Evolutionary conservation across 1,140 invertebrate genomes (phyloP), one percentile per base, ranked within the genome.

Genomic region (Drosophila prosaltans): DNA sequence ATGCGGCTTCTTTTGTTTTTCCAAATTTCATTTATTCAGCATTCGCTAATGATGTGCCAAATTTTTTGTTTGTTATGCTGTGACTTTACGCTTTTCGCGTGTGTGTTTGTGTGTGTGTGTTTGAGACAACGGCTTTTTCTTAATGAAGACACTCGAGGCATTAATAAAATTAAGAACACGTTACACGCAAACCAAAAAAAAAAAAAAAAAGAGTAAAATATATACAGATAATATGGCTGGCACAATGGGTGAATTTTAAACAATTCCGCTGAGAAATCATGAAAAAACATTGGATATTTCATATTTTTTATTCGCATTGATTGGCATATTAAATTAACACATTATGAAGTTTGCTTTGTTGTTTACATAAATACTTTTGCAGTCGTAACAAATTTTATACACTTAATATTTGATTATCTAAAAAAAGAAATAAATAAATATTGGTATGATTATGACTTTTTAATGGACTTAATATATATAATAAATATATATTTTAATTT

Each of bases 61-160:
- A 75, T 40, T 9, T 58, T 45, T 45, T 16, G 7, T 26, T 8
- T 10, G 16, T 26, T 54, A 7, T 75, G 41, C 77, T 40, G 65
- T 30, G 40, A 60, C 51, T 69, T 66, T 69, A 69, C 69, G 73
- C 74, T 69, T 57, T 65, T 66, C 21, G 55, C 16, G 16, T 59
- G 57, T 39, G 7, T 76, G 16, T 65, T 66, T 16, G 55, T 16
- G 16, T 59, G 16, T 16, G 16, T 16, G 57, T 39, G 7, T 76
- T 68, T 74, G 36, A 30, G 43, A 30, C 65, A 61, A 65, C 30
- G 45, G 36, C 26, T 48, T 16, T 69, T 66, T 63, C 24, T 78
- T 81, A 81, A 81, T 81, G 54, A 81, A 81, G 79, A 78, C 79
- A 81, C 69, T 78, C 39, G 48, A 11, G 57, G 54, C 48, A 36